phyloP scores from a whole-genome alignment of 2,797 vertebrate species.

The Acrossocheilus fasciatus region DNA sequence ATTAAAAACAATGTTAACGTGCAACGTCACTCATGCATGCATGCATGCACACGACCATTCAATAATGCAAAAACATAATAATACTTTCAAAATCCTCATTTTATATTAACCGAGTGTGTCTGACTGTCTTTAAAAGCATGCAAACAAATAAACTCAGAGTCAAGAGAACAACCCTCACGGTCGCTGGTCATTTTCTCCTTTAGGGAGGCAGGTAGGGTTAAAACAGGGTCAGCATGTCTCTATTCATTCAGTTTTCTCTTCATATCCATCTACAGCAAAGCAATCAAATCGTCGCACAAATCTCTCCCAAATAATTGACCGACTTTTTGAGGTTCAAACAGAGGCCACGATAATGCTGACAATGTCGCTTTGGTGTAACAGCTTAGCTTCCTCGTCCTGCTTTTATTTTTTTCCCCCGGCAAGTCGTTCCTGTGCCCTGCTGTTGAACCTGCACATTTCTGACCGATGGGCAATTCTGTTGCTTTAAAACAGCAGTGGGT shows the following conservation, averaged over 20 bases:
- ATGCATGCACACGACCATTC: background rate
- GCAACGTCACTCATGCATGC: background rate
- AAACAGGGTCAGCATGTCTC: constrained; percentile 1
- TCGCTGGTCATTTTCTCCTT: constrained; percentile 35
- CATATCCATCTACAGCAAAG: constrained; percentile 18
- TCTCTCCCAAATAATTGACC: constrained; percentile 38
- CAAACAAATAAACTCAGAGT: background rate
- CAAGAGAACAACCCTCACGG: background rate
- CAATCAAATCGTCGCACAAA: constrained; percentile 43
- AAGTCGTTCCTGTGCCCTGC: constrained; percentile 71
- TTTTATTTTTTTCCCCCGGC: constrained; percentile 26
- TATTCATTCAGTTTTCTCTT: constrained; percentile 19
- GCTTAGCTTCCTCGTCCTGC: constrained; percentile 14
- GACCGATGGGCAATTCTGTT: constrained; percentile 66
- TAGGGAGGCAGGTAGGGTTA: constrained; percentile 23
- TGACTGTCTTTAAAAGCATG: background rate
- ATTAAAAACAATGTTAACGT: background rate
- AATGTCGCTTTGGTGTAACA: constrained; percentile 27
- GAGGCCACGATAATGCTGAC: constrained; percentile 45
- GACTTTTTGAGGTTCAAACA: constrained; percentile 48
- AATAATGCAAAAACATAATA: constrained; percentile 1
- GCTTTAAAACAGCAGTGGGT: constrained; percentile 62
- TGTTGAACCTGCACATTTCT: constrained; percentile 68
- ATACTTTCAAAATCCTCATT: constrained; percentile 3
- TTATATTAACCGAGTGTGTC: background rate